Conservation (phyloP, 2,888 invertebrate genomes). For the Drosophila macrospina region DNA sequence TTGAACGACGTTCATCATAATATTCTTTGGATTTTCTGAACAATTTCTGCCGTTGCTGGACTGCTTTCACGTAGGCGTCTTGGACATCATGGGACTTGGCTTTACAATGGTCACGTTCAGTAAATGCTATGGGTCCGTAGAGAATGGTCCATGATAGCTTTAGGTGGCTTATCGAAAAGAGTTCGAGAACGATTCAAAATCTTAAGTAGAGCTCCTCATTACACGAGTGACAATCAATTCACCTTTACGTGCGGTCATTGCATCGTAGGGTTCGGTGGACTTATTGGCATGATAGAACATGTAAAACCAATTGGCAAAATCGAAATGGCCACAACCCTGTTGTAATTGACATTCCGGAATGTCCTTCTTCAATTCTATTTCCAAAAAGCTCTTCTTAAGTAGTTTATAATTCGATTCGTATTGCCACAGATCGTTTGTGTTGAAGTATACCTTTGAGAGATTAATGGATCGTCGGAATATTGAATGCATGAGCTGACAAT, state of each 20-base stretch:
- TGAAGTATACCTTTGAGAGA: not conserved
- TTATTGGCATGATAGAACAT: slow-evolving; percentile 2
- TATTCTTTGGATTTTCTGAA: not conserved
- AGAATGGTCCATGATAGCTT: fast-evolving
- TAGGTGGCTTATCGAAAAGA: not conserved
- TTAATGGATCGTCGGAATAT: not conserved
- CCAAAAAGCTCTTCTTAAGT: not conserved
- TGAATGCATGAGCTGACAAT: slow-evolving; percentile 18
- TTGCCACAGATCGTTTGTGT: not conserved
- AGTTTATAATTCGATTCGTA: not conserved
- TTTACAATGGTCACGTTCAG: not conserved
- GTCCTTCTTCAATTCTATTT: not conserved
- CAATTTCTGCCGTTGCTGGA: not conserved
- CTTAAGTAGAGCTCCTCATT: not conserved
- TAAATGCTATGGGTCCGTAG: not conserved
- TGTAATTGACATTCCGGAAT: slow-evolving; percentile 1
- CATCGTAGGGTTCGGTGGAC: not conserved
- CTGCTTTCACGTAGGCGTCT: not conserved
- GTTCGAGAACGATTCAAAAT: not conserved
- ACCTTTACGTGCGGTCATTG: not conserved
- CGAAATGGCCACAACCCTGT: not conserved
- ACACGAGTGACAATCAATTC: not conserved
- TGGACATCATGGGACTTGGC: not conserved
- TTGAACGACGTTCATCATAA: not conserved
- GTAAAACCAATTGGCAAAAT: too few species aligned